Evolutionary conservation across 2,888 invertebrate genomes (phyloP).

Genomic region (Tetranychus piercei): DNA sequence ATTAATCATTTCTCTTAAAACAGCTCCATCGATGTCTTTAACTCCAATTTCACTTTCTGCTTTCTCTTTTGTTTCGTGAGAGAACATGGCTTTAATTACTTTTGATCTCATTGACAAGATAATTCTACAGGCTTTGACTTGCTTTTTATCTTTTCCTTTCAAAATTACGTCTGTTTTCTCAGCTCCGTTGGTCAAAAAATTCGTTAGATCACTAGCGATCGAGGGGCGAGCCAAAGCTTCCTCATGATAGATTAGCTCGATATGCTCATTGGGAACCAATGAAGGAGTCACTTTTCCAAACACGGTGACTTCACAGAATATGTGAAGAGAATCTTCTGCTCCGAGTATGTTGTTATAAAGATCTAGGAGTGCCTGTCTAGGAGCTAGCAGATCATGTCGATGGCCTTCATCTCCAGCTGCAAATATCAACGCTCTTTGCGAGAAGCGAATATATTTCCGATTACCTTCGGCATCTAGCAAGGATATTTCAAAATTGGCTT

Average conservation of each 20-base stretch:
- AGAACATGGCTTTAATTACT: slow-evolving; percentile 12
- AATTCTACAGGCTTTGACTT: not conserved
- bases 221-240: not conserved
- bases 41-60: not conserved
- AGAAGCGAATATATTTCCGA: too few species aligned
- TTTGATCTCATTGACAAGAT: slow-evolving; percentile 6
- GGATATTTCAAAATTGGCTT: too few species aligned
- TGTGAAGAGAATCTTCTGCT: not conserved
- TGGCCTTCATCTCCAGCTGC: too few species aligned
- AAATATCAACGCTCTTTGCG: too few species aligned
- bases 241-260: not conserved
- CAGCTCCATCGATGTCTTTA: slow-evolving; percentile 10
- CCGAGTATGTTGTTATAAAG: slow-evolving; percentile 6
- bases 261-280: not conserved
- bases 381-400: too few species aligned
- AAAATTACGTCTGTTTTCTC: too few species aligned
- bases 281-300: slow-evolving; percentile 4
- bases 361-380: too few species aligned
- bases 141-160: not conserved
- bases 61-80: slow-evolving; percentile 2
- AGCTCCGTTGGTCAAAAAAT: not conserved
- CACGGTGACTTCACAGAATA: slow-evolving; percentile 10
- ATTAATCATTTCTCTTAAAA: slow-evolving; percentile 10
- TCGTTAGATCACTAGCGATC: not conserved
- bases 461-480: too few species aligned